These are phyloP conservation scores for Leptothorax acervorum DNA, from an alignment of 2,888 invertebrate genomes.

Conservation along the genomic window DNA sequence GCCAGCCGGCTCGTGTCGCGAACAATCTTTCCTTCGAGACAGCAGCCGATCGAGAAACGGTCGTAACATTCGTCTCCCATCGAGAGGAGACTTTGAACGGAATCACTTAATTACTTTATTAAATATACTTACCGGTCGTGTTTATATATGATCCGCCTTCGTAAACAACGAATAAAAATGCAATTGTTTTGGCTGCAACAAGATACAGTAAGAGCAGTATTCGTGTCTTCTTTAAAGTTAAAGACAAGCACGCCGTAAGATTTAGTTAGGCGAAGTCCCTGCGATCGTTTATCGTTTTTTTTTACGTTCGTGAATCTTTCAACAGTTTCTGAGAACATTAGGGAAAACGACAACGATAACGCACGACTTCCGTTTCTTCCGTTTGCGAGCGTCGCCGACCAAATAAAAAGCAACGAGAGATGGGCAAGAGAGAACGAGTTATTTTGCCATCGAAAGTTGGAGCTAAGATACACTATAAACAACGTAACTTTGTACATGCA, in stretches of 20 bases:
- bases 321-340: constrained; percentile 53
- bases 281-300: constrained; percentile 1
- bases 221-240: constrained; percentile 42
- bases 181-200: constrained; percentile 16
- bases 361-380: constrained; percentile 55
- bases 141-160: constrained; percentile 12
- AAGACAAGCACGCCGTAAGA: constrained; percentile 40
- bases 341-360: constrained; percentile 62
- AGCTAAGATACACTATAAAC: constrained; percentile 64
- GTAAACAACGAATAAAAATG: constrained; percentile 21
- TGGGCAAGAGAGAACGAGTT: constrained; percentile 40
- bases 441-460: constrained; percentile 59
- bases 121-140: background rate
- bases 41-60: constrained; percentile 32
- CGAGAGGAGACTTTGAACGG: background rate
- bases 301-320: constrained; percentile 35
- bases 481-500: constrained; percentile 63
- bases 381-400: constrained; percentile 37
- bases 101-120: constrained; percentile 12
- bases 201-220: constrained; percentile 27
- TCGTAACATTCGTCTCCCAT: constrained; percentile 18
- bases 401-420: constrained; percentile 59
- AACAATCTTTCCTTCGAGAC: constrained; percentile 32
- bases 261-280: constrained; percentile 46
- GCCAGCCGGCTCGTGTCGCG: constrained; percentile 25